phyloP scores from a whole-genome alignment of 2,113 vertebrate genomes.

The Rhodinocichla rosea region DNA sequence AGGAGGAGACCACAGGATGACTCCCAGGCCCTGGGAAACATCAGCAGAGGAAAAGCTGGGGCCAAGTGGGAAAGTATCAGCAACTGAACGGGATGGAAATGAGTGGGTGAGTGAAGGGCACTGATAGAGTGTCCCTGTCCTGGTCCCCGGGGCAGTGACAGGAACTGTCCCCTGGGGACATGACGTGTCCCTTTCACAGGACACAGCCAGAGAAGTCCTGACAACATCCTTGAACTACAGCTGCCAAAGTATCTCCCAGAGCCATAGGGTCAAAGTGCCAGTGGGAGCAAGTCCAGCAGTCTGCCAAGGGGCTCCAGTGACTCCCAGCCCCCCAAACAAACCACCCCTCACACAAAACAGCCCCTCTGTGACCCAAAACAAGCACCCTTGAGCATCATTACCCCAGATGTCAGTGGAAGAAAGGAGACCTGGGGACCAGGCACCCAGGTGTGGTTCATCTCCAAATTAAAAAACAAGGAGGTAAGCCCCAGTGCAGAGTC shows the following conservation, averaged over 20 bases:
- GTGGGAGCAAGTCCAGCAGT: accelerated
- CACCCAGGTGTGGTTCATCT: accelerated
- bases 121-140: not conserved
- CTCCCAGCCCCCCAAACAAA: not conserved
- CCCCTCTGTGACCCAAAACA: not conserved
- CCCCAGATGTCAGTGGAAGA: not conserved
- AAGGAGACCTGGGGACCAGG: not conserved
- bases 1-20: not conserved
- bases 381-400: not conserved
- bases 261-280: not conserved
- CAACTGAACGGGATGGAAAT: not conserved
- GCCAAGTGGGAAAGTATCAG: not conserved
- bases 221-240: not conserved
- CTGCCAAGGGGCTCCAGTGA: not conserved
- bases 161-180: not conserved
- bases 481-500: not conserved
- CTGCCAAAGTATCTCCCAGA: not conserved
- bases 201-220: not conserved
- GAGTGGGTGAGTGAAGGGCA: not conserved
- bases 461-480: not conserved
- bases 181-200: not conserved
- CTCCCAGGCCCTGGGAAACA: not conserved
- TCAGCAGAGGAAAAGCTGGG: not conserved
- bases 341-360: not conserved
- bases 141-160: not conserved